phyloP scores from a whole-genome alignment of 37 sponge, comb jelly and placozoan genomes.

The Aphrocallistes beatrix region DNA sequence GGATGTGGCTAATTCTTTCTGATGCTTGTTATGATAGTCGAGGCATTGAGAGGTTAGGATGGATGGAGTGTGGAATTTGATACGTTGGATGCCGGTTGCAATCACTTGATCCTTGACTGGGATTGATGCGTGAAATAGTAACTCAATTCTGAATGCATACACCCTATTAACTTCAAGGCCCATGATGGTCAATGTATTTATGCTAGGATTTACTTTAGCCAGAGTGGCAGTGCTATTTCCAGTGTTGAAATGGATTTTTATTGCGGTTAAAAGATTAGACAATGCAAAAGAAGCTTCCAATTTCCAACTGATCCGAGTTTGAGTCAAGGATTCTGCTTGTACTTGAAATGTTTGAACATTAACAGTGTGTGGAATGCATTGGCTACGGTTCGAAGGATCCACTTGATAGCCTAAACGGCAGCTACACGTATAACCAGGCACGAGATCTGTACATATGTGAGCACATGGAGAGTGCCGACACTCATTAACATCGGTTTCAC shows the following conservation, averaged over 20 bases:
- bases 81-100: not conserved
- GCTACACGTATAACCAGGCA: not conserved
- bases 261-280: not conserved
- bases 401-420: not conserved
- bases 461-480: not conserved
- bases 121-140: not conserved
- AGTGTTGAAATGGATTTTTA: not conserved
- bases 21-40: not conserved
- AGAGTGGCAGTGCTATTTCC: not conserved
- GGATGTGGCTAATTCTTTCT: not conserved
- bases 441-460: not conserved
- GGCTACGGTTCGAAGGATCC: not conserved
- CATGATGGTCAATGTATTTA: not conserved
- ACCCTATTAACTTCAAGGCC: not conserved
- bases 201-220: not conserved
- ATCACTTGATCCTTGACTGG: not conserved
- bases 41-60: not conserved
- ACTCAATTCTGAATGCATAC: not conserved
- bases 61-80: not conserved
- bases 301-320: not conserved
- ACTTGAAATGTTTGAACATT: not conserved
- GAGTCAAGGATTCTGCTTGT: not conserved
- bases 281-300: not conserved
- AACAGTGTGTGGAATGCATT: not conserved
- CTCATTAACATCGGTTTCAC: not conserved